Base-by-base conservation (phyloP, 2,113 vertebrate genomes). In the Oryzias javanicus region DNA sequence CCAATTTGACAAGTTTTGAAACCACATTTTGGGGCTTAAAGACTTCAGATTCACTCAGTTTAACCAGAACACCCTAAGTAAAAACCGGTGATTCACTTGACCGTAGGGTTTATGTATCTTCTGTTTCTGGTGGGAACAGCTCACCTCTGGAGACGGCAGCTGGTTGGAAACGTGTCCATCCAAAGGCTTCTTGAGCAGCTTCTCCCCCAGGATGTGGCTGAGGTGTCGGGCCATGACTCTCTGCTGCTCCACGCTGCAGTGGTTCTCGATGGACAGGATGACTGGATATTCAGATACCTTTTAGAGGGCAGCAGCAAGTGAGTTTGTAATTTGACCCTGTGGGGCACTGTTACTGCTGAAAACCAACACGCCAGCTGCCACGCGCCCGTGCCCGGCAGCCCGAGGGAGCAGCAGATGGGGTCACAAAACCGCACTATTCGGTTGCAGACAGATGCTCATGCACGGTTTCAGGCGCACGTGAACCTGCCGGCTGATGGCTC, bases 241-340 rank as follows among this genome's bases (percentile, higher is more conserved):
- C 84, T 98, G 95, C 64, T 98, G 96, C 66, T 95, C 95, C 60
- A 94, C 61, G 51, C 91, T 90, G 79, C 96, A 98, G 81, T 98
- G 96, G 88, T 96, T 98, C 87, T 98, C 95, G 54, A 97, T 87
- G 25, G 96, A 98, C 80, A 98, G 79, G 85, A 98, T 95, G 72
- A 98, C 91, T 0, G 96, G 96, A 78, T 94, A 96, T 49, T 95
- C 90, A 0, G 95, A 96, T 1, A 85, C 88, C 96, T 98, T 35
- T 35, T 35, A 35, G 86, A 6, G 48, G n/a, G 79, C 35, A 42
- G 42, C 20, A 27, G 2, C 13, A 44, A 50, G 35, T 29, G 54
- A 47, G 55, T 6, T 55, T 46, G 86, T 70, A 75, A 90, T 83
- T 64, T 49, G 70, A 89, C 67, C 81, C 79, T 49, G 64, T 20